Base-by-base conservation (phyloP, 2,888 invertebrate genomes). In the Hyposoter dolosus region DNA sequence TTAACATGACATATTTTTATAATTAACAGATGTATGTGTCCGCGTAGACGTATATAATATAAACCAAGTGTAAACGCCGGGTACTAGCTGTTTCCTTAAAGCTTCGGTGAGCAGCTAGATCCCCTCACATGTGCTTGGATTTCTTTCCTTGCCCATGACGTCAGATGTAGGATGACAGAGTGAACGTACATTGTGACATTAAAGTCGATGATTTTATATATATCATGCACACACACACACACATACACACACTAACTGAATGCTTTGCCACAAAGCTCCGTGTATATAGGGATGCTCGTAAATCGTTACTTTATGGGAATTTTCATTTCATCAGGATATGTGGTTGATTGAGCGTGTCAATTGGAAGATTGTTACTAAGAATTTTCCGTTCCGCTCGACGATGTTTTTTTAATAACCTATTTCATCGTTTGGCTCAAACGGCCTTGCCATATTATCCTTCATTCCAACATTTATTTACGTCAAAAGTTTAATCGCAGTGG, bases 341-440 rank as follows among this genome's bases (percentile, higher is more conserved):
- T 35, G 32, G 45, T 50, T 75, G 32, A 68, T 82, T 85, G 56
- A 69, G 35, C 68, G 82, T 79, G 69, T 79, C 82, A 85, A 85
- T 82, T 82, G 85, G 47, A 71, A 69, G 65, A 85, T 85, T 71
- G 75, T 60, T 63, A 68, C 68, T 50, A 43, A 79, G 43, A 82
- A 81, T 81, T 74, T 50, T 79, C 78, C 74, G 68, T 68, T 50
- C n/a, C 56, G 79, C 23, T 53, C 0, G 23, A 23, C 47, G 10
- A 75, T 63, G n/a, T 75, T 71, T 82, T 40, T 53, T 75, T 53
- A 71, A 74, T 45, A 47, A 47, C 35, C n/a, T 60, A 43, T 65
- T 47, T 43, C 50, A 47, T 60, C 56, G 47, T 43, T 71, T 40
- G 28, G 50, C 66, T 17, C 28, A 12, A 43, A 32, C 32, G 50